Conservation (phyloP, 2,113 vertebrate species). For the Ivindomyrus marchei region DNA sequence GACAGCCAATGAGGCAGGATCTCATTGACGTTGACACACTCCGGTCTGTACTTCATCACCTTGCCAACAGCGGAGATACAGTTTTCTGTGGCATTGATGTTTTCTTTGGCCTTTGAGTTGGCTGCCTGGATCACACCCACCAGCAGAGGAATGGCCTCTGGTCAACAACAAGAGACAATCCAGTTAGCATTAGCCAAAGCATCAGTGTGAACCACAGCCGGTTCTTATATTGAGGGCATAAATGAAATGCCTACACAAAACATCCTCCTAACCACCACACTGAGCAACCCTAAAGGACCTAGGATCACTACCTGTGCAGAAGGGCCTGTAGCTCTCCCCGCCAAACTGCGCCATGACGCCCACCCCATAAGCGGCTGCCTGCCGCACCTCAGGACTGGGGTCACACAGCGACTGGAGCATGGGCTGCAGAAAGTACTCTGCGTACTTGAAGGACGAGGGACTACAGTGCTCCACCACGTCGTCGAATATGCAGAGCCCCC, state of each 20-base stretch:
- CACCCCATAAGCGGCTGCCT: slow-evolving; percentile 89
- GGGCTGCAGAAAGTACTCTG: slow-evolving; percentile 82
- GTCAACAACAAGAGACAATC: slow-evolving; percentile 25
- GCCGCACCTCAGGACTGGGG: slow-evolving; percentile 84
- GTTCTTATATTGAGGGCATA: not conserved
- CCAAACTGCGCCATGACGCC: slow-evolving; percentile 96
- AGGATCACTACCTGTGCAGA: slow-evolving; percentile 76
- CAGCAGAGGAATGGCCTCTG: slow-evolving; percentile 89
- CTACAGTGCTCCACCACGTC: slow-evolving; percentile 96
- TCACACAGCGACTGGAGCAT: slow-evolving; percentile 89
- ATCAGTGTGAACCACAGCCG: not conserved
- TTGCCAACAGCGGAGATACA: slow-evolving; percentile 97
- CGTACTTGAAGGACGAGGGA: slow-evolving; percentile 91
- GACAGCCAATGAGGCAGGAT: slow-evolving; percentile 94
- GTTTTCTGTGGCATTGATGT: slow-evolving; percentile 95
- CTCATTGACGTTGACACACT: slow-evolving; percentile 86
- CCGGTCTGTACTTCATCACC: slow-evolving; percentile 88
- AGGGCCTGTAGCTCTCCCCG: slow-evolving; percentile 87
- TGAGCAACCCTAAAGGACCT: not conserved
- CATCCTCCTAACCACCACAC: not conserved
- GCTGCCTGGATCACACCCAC: slow-evolving; percentile 86
- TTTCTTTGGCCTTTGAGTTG: slow-evolving; percentile 89
- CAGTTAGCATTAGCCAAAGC: not conserved
- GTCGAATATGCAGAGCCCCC: slow-evolving; percentile 97
- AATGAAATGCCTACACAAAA: not conserved